Base-by-base conservation (phyloP, 2,888 invertebrate species). In the Calliphora vomitoria region DNA sequence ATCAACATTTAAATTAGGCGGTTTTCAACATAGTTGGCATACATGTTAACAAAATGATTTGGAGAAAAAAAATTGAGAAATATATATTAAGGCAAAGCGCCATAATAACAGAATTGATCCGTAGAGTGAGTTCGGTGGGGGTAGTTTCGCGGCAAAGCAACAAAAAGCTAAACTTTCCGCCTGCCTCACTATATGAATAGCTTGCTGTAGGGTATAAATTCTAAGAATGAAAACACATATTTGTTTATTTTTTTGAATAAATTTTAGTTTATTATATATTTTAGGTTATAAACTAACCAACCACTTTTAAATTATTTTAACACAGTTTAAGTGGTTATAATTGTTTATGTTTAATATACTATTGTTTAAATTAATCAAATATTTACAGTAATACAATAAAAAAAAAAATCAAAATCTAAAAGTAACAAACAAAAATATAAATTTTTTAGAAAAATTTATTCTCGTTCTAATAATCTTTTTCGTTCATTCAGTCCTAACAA, bases 191-290 rank as follows among this genome's bases (percentile, higher is more conserved):
- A 13, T 4, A 13, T 6, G 0, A 25, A 68, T 8, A 3, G 8
- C 41, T 8, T 3, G 10, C 8, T 41, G 10, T 10, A 41, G 8
- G 11, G 8, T 8, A 41, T 8, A 41, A 13, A 44, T 44, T 4
- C 13, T 44, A 4, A 11, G 66, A 82, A 74, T 53, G 5, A 15
- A 74, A 82, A 82, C 35, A 31, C 38, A 35, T 6, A 50, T 47
- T 53, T 38, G 38, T 62, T 55, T 38, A 11, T 72, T 76, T 64
- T 47, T 79, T 38, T 71, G 18, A 35, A 78, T 81, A 79, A 55
- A 50, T 87, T 87, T 74, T 87, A 78, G 20, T 78, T 78, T 84
- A n/a, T 55, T 82, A 69, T 66, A 58, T 76, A 76, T 10, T 80
- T 71, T 76, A 83, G 53, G 66, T 74, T 87, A 75, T 55, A 78